phyloP scores from a whole-genome alignment of 2,113 vertebrate genomes.

The Himantopus leucocephalus region DNA sequence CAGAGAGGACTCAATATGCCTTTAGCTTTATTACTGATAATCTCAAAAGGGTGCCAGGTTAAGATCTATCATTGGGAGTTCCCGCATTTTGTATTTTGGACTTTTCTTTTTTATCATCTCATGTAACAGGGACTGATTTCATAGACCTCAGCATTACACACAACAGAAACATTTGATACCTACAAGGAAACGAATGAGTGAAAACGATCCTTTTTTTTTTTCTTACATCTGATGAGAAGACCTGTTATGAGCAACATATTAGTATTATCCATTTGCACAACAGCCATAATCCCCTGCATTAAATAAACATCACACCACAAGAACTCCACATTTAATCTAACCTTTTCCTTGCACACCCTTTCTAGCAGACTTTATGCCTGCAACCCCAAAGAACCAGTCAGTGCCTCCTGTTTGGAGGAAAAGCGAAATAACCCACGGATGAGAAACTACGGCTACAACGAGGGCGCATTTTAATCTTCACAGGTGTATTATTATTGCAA shows the following conservation, averaged over 20 bases:
- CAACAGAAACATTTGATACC: neutral
- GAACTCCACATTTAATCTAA: neutral
- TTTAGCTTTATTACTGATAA: neutral
- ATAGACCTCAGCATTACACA: neutral
- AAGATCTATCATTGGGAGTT: neutral
- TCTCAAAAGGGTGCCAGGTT: neutral
- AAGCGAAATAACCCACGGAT: accelerated
- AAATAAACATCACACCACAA: neutral
- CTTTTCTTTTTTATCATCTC: neutral
- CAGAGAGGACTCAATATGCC: neutral
- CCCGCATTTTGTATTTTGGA: neutral
- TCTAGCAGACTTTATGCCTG: neutral
- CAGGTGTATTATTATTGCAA: accelerated
- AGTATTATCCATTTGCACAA: neutral
- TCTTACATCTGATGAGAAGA: neutral
- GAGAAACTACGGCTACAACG: accelerated
- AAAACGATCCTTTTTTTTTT: accelerated
- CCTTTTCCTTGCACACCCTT: neutral
- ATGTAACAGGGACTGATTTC: neutral
- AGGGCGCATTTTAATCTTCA: neutral
- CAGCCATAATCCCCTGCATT: neutral
- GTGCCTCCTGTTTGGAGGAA: neutral
- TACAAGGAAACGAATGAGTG: neutral
- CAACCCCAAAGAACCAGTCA: neutral
- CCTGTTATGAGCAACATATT: accelerated